A percentile compares a stretch with the other conserved stretches of the same genome.
These are phyloP conservation scores for Eubasilissa regina DNA, from an alignment of 1,140 invertebrate species.

Conservation along the genomic window DNA sequence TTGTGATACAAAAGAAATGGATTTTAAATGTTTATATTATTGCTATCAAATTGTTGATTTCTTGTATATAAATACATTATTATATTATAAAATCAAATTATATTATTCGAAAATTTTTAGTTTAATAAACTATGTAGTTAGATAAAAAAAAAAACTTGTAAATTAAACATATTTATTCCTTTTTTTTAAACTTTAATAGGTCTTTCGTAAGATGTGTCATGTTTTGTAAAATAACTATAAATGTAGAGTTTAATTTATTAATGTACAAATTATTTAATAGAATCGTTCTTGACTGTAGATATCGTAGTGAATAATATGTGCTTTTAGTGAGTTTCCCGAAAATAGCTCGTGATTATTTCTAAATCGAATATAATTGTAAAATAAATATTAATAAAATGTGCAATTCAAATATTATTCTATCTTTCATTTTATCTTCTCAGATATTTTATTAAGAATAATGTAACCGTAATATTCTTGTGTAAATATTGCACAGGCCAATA, in stretches of 20 bases:
- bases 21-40: not conserved
- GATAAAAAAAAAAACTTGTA: too few relatives aligned
- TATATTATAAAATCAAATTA: conserved; percentile 8
- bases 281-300: conserved; percentile 43
- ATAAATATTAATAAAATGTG: conserved; percentile 58
- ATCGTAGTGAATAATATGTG: conserved; percentile 38
- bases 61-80: not conserved
- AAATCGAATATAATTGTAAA: conserved; percentile 57
- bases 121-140: too few relatives aligned
- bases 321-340: conserved; percentile 58
- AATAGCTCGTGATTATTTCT: conserved; percentile 50
- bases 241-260: conserved; percentile 56
- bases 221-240: conserved; percentile 33
- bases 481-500: too few relatives aligned
- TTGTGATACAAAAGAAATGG: not conserved
- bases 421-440: not conserved
- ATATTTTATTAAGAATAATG: too few relatives aligned
- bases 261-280: conserved; percentile 58
- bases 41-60: not conserved
- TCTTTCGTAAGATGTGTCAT: conserved; percentile 42
- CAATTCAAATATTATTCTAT: conserved; percentile 49
- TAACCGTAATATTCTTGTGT: too few relatives aligned
- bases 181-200: conserved; percentile 5
- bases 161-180: conserved; percentile 35
- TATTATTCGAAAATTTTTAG: not conserved